phyloP scores from a whole-genome alignment of 1,140 invertebrate genomes.

The Bilobella aurantiaca region DNA sequence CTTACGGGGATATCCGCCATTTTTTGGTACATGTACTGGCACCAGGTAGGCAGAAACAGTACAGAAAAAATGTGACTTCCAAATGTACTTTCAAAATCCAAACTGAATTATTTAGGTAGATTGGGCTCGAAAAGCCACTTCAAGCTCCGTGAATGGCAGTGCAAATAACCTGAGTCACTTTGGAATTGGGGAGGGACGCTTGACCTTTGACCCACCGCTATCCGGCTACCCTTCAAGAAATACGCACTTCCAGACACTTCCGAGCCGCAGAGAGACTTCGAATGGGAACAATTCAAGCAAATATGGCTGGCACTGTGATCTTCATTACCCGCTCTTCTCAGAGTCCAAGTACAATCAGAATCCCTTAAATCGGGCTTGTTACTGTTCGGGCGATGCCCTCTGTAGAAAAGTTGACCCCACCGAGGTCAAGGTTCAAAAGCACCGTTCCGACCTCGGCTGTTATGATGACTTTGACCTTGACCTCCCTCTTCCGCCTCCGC shows the following conservation, averaged over 20 bases:
- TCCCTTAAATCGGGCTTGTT: not conserved
- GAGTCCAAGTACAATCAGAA: too few species aligned
- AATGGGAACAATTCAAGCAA: not conserved
- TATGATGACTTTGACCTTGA: constrained; percentile 16
- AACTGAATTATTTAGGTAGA: constrained; percentile 1
- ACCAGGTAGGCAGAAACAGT: not conserved
- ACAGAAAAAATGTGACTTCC: not conserved
- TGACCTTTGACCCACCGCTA: not conserved
- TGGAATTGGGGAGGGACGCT: not conserved
- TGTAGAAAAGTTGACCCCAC: not conserved
- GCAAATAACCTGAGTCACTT: not conserved
- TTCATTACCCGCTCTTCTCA: not conserved
- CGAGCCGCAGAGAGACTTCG: not conserved
- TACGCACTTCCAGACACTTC: not conserved
- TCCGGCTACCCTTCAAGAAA: not conserved
- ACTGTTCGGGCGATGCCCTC: not conserved
- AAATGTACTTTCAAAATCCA: not conserved
- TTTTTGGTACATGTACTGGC: constrained; percentile 60
- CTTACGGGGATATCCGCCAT: constrained; percentile 72
- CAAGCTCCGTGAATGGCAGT: not conserved
- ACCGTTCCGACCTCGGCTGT: not conserved
- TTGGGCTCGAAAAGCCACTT: constrained; percentile 16
- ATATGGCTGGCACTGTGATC: not conserved
- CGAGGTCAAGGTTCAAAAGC: not conserved
- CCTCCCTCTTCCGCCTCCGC: constrained; percentile 15